Conservation (phyloP, 2,888 invertebrate species). For the Microctonus brassicae region DNA sequence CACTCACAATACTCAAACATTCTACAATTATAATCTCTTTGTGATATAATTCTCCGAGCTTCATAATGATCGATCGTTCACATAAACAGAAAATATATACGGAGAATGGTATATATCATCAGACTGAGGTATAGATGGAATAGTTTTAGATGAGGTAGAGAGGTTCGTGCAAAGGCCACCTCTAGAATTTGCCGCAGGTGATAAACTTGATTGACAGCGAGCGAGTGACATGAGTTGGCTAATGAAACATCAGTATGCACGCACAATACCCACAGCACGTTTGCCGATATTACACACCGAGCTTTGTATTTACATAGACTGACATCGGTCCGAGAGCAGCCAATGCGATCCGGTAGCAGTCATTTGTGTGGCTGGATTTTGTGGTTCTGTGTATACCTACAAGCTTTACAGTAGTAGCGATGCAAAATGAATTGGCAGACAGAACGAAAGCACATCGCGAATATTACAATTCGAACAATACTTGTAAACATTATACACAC, state of each 20-base stretch:
- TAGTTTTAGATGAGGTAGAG: constrained; percentile 43
- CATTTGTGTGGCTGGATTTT: constrained; percentile 8
- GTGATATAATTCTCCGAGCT: too few species aligned
- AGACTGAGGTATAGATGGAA: neutral
- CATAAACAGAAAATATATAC: too few species aligned
- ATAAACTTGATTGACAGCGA: constrained; percentile 65
- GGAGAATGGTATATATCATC: too few species aligned
- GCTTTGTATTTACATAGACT: constrained; percentile 50
- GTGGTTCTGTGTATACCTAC: constrained; percentile 18
- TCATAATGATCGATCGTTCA: too few species aligned
- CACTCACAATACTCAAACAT: too few species aligned
- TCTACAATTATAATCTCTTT: too few species aligned
- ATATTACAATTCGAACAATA: neutral
- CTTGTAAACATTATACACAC: neutral
- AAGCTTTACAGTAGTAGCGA: constrained; percentile 1
- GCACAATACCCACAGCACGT: constrained; percentile 54
- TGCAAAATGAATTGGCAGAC: constrained; percentile 3
- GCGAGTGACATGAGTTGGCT: constrained; percentile 60
- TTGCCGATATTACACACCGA: constrained; percentile 57
- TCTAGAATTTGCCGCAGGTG: constrained; percentile 55
- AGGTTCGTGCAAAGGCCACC: constrained; percentile 41
- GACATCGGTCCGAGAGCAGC: constrained; percentile 1
- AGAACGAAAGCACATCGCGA: neutral
- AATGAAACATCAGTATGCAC: constrained; percentile 68
- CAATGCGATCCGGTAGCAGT: constrained; percentile 2